Conservation (phyloP, 37 sponge, comb jelly and placozoan genomes). For the Theonella swinhoei region DNA sequence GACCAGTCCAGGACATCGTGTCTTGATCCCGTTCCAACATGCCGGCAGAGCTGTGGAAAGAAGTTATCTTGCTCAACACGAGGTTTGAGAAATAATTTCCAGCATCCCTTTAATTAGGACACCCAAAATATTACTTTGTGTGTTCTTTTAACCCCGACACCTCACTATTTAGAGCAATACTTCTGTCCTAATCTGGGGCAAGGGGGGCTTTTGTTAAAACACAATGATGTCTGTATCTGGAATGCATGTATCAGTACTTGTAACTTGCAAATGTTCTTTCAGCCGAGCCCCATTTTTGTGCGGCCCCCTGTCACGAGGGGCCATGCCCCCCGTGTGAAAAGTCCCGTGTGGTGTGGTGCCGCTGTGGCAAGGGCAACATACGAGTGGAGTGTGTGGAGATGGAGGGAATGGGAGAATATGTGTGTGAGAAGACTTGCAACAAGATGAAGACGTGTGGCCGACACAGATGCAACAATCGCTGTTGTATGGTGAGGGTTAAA, state of each 20-base stretch:
- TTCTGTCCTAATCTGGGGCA: neutral
- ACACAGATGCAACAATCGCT: slow-evolving; percentile 82
- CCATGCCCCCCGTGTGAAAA: slow-evolving; percentile 79
- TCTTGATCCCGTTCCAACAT: slow-evolving; percentile 90
- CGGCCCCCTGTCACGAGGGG: slow-evolving; percentile 75
- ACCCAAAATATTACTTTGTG: too few relatives aligned
- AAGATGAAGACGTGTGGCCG: slow-evolving; percentile 84
- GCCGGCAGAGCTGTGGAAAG: slow-evolving; percentile 67
- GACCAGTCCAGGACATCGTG: slow-evolving; percentile 74
- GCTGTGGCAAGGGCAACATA: slow-evolving; percentile 62
- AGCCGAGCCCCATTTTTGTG: slow-evolving; percentile 73
- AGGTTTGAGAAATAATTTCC: too few relatives aligned
- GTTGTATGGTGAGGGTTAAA: slow-evolving; percentile 79
- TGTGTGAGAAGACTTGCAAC: slow-evolving; percentile 74
- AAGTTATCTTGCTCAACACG: slow-evolving; percentile 61
- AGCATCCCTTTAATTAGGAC: too few relatives aligned
- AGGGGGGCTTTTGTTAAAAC: neutral
- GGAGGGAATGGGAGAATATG: slow-evolving; percentile 20
- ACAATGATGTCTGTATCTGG: neutral
- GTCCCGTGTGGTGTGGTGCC: slow-evolving; percentile 51
- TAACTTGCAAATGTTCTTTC: neutral
- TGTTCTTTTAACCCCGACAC: too few relatives aligned
- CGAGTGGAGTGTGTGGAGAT: slow-evolving; percentile 42
- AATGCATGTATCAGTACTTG: neutral
- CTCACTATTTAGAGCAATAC: too few relatives aligned